Conservation (phyloP, 2,888 invertebrate species). For the Drosophila testacea region DNA sequence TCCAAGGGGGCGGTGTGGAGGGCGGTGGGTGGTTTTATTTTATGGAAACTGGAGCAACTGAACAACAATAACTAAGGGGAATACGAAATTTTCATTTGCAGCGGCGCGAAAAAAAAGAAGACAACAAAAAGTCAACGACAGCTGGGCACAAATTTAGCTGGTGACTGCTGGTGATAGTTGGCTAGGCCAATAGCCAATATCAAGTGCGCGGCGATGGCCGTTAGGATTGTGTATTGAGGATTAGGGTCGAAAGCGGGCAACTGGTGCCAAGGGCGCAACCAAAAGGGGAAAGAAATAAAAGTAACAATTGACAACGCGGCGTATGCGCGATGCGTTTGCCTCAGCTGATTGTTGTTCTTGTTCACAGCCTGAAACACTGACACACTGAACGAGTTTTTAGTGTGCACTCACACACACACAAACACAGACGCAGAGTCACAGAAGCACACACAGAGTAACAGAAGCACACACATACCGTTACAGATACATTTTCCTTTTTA, state of each 20-base stretch:
- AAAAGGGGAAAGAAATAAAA: slow-evolving; percentile 14
- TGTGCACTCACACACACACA: slow-evolving; percentile 28
- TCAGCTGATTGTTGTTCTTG: slow-evolving; percentile 60
- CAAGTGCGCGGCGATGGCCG: slow-evolving; percentile 65
- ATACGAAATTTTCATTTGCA: slow-evolving; percentile 56
- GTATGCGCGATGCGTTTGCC: slow-evolving; percentile 68
- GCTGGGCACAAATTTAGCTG: slow-evolving; percentile 1
- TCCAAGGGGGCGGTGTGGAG: slow-evolving; percentile 3
- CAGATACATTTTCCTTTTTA: slow-evolving; percentile 48
- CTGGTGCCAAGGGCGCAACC: slow-evolving; percentile 68
- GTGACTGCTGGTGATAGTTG: slow-evolving; percentile 23
- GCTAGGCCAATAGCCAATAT: slow-evolving; percentile 76
- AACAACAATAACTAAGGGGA: slow-evolving; percentile 40
- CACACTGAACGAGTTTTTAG: slow-evolving; percentile 75
- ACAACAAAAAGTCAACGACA: slow-evolving; percentile 27
- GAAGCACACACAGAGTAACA: slow-evolving; percentile 9
- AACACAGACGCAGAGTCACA: slow-evolving; percentile 24
- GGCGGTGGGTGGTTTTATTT: slow-evolving; percentile 1
- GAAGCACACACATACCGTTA: slow-evolving; percentile 15
- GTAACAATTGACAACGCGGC: slow-evolving; percentile 73
- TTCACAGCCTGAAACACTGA: slow-evolving; percentile 67
- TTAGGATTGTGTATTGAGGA: slow-evolving; percentile 49
- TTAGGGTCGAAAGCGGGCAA: slow-evolving; percentile 58
- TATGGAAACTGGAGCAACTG: slow-evolving; percentile 67
- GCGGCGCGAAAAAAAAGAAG: slow-evolving; percentile 16